Conservation (phyloP, 2,797 vertebrate species). For the Acipenser ruthenus region DNA sequence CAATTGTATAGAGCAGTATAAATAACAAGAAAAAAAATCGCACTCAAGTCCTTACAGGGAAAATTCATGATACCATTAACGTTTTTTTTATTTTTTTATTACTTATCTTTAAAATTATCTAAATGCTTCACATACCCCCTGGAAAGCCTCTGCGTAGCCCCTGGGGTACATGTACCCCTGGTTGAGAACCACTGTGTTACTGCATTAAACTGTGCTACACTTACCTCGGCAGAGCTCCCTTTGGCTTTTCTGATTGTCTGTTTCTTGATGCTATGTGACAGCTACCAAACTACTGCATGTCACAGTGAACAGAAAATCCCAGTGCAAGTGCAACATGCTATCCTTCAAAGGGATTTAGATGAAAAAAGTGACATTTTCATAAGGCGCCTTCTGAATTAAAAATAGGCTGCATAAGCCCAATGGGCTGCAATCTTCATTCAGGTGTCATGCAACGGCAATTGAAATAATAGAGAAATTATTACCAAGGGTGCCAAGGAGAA, state of each 20-base stretch:
- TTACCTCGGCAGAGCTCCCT: too few relatives aligned
- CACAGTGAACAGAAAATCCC: slow-evolving; percentile 31
- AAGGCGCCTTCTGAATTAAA: not conserved
- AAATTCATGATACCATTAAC: too few relatives aligned
- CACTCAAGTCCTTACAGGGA: too few relatives aligned
- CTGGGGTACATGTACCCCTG: too few relatives aligned
- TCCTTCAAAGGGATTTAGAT: slow-evolving; percentile 2
- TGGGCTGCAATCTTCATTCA: slow-evolving; percentile 4
- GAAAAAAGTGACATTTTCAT: slow-evolving; percentile 6
- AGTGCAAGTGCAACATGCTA: slow-evolving; percentile 11
- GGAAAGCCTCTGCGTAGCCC: too few relatives aligned
- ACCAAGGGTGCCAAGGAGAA: not conserved
- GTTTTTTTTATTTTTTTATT: too few relatives aligned
- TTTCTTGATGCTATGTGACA: slow-evolving; percentile 40
- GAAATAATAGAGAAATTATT: not conserved
- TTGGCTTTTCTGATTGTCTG: slow-evolving; percentile 6
- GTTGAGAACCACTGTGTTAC: too few relatives aligned
- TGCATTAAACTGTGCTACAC: too few relatives aligned
- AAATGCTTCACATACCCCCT: too few relatives aligned
- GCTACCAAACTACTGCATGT: slow-evolving; percentile 39
- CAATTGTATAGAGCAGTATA: too few relatives aligned
- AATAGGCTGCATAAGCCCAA: slow-evolving; percentile 8
- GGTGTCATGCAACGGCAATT: slow-evolving; percentile 10
- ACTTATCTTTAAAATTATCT: too few relatives aligned
- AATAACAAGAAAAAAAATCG: too few relatives aligned